A percentile compares a stretch with the other conserved stretches of the same genome.
Evolutionary conservation across 1,140 invertebrate species (phyloP).

Genomic region (Drosophila simulans): DNA sequence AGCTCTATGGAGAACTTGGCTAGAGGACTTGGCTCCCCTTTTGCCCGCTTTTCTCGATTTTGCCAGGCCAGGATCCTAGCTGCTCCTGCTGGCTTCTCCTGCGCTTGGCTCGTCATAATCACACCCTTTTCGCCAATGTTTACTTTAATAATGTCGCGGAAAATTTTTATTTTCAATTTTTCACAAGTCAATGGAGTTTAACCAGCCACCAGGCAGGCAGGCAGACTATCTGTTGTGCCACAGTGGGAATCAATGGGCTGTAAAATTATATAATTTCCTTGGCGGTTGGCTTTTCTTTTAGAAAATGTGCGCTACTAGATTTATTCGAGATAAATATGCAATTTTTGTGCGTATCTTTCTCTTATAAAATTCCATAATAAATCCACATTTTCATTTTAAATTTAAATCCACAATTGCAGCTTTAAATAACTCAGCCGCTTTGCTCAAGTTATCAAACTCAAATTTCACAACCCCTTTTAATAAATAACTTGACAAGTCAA

Average conservation of each 20-base stretch:
- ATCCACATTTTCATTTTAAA: neutral
- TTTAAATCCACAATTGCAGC: neutral
- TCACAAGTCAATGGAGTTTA: constrained; percentile 78
- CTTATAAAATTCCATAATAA: neutral
- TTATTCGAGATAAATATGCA: neutral
- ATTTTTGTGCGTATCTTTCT: neutral
- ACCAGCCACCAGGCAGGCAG: constrained; percentile 54
- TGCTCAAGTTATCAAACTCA: neutral
- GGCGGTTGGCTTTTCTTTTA: constrained; percentile 1
- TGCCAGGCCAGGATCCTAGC: neutral
- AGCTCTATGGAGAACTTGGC: neutral
- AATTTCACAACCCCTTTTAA: neutral
- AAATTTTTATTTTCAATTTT: constrained; percentile 83
- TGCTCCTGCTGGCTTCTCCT: constrained; percentile 17
- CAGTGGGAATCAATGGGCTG: constrained; percentile 32
- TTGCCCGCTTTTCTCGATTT: neutral
- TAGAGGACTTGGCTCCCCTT: constrained; percentile 16
- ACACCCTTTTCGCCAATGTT: constrained; percentile 81
- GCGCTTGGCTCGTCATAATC: constrained; percentile 75
- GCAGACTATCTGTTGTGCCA: constrained; percentile 5
- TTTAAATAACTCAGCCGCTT: neutral
- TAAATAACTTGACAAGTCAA: constrained; percentile 8
- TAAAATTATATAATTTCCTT: constrained; percentile 28
- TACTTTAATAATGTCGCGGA: constrained; percentile 82
- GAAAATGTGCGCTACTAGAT: constrained; percentile 5